Conservation (phyloP, 2,888 invertebrate species). For the Caenorhabditis sp. region DNA sequence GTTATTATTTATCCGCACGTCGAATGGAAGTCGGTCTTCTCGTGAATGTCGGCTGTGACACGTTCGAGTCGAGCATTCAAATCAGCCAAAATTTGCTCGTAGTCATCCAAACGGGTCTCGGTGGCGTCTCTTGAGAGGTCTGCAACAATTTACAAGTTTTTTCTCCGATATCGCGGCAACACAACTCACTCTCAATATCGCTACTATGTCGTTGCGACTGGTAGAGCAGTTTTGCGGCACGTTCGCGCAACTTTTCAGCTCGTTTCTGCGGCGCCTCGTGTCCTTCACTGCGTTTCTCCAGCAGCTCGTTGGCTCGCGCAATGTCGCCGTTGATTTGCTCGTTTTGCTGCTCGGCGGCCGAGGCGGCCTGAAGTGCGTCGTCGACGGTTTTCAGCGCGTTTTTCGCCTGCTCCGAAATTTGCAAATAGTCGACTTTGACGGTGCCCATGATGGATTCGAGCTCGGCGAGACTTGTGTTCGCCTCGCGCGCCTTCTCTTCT, state of each 20-base stretch:
- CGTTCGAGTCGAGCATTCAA: conserved; percentile 55
- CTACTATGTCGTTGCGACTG: conserved; percentile 62
- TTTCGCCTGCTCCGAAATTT: conserved; percentile 58
- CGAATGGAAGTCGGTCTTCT: conserved; percentile 60
- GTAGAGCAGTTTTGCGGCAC: conserved; percentile 63
- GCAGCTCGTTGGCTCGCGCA: conserved; percentile 53
- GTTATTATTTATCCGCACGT: conserved; percentile 56
- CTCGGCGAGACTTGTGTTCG: conserved; percentile 81
- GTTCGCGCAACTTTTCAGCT: conserved; percentile 58
- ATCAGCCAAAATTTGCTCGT: conserved; percentile 50
- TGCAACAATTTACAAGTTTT: too few species aligned
- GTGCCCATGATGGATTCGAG: conserved; percentile 79
- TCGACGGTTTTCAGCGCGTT: conserved; percentile 49
- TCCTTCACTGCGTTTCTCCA: conserved; percentile 60
- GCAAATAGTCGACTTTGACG: conserved; percentile 66
- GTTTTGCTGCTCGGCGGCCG: conserved; percentile 48
- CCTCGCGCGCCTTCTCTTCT: conserved; percentile 70
- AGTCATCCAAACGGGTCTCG: conserved; percentile 61
- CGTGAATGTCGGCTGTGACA: conserved; percentile 58
- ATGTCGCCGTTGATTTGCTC: conserved; percentile 61
- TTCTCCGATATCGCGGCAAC: too few species aligned
- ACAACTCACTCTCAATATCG: conserved; percentile 60
- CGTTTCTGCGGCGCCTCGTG: conserved; percentile 64
- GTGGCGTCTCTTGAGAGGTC: conserved; percentile 61
- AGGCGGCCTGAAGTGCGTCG: conserved; percentile 43